A percentile compares a stretch with the other conserved stretches of the same genome.
Evolutionary conservation across 2,113 vertebrate genomes (phyloP).

Genomic region (Trichomycterus rosablanca): DNA sequence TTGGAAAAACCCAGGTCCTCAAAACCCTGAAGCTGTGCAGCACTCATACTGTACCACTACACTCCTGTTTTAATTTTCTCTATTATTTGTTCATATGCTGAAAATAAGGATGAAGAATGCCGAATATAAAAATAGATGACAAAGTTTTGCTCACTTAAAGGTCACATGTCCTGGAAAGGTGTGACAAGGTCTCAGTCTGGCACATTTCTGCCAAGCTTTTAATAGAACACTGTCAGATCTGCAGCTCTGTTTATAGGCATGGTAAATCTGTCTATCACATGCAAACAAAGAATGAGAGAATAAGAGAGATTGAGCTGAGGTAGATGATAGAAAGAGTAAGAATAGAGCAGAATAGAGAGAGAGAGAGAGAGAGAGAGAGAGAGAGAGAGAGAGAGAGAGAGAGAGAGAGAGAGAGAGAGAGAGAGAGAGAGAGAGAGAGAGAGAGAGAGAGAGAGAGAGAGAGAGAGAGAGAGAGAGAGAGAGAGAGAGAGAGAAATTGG

Average conservation of each 20-base stretch:
- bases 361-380: conserved; percentile 15
- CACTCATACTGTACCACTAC: no score
- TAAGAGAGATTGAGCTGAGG: not conserved
- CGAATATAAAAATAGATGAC: not conserved
- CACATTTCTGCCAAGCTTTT: conserved; percentile 17
- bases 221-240: conserved; percentile 29
- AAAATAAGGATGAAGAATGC: no score
- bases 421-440: conserved; percentile 22
- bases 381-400: conserved; percentile 7
- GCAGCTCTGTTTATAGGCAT: conserved; percentile 28
- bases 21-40: no score
- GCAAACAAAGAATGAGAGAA: not conserved
- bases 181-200: conserved; percentile 19
- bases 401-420: conserved; percentile 36
- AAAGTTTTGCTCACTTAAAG: conserved; percentile 8
- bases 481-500: conserved; percentile 12
- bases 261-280: conserved; percentile 19
- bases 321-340: conserved; percentile 11
- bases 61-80: no score
- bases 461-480: conserved; percentile 1
- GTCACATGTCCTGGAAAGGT: conserved; percentile 7
- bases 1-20: no score
- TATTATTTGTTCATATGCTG: no score
- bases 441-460: conserved; percentile 16
- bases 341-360: no score